Base-by-base conservation (phyloP, 2,888 invertebrate species). In the Lasioglossum pauxillum region DNA sequence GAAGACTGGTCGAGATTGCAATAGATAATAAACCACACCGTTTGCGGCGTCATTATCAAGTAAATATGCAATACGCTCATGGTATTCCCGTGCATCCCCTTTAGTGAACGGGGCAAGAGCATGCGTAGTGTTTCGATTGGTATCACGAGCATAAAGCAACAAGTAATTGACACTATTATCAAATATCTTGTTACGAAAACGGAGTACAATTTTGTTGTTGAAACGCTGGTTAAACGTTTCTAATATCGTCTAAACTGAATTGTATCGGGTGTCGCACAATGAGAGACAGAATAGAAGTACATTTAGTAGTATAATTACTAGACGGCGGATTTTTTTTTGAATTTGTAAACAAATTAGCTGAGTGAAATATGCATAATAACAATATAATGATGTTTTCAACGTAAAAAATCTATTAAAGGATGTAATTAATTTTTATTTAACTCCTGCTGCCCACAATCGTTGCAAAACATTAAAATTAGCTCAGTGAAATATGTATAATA, bases 101-200 rank as follows among this genome's bases (percentile, higher is more conserved):
- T 64, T 23, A 53, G 53, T 44, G 16, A n/a, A 60, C 35, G 53
- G 35, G 31, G n/a, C 41, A 53, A 75, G 84, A 84, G 82, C 78
- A 83, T 80, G 88, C 87, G 83, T 83, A 76, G 72, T 75, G 73
- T 88, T 81, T 79, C 83, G 76, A 87, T 83, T 79, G 79, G 75
- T 85, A 75, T 75, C 73, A 75, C 69, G 82, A 73, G 69, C 75
- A 80, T 60, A 73, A 78, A 87, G 87, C 88, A 88, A 88, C 87
- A 88, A 88, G 87, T 87, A 85, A 87, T 82, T 78, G 78, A 49
- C 44, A 76, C 75, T 69, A 73, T 84, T 81, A 84, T 74, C 35
- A 72, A 46, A 44, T 10, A 19, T 75, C 31, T 23, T 41, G 7
- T 46, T 46, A 46, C 27, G 38, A 35, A 46, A 46, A 60, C 19